phyloP scores from a whole-genome alignment of 2,888 invertebrate species.

The Orthonychiurus folsomi region DNA sequence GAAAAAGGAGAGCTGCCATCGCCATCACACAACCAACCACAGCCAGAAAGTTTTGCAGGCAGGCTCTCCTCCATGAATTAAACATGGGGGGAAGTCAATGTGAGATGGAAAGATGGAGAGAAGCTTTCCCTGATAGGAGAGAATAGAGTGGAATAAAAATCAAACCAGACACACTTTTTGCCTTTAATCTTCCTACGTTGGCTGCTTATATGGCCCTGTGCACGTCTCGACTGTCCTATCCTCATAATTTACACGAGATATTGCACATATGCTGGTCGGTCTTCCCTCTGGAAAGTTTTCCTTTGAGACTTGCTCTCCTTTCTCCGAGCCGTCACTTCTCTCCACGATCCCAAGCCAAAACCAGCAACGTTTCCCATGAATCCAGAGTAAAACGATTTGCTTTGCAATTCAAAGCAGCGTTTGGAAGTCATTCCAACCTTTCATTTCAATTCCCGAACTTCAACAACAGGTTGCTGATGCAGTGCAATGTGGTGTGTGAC shows the following conservation, averaged over 20 bases:
- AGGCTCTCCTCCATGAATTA: background rate
- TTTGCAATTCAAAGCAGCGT: no score
- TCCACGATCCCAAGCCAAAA: no score
- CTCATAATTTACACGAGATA: background rate
- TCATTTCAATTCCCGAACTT: no score
- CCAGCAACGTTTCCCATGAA: no score
- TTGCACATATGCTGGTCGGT: background rate
- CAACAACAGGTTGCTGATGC: no score
- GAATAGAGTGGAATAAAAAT: background rate
- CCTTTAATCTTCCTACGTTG: background rate
- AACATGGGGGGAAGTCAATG: background rate
- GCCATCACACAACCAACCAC: no score
- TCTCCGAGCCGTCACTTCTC: background rate
- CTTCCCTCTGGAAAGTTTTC: background rate
- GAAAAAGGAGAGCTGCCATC: no score
- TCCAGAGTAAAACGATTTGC: no score
- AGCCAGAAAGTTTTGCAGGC: no score
- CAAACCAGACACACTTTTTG: background rate
- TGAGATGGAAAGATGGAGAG: background rate
- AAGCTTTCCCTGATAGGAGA: background rate
- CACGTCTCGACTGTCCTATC: background rate
- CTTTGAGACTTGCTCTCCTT: background rate
- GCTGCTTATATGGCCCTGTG: no score
- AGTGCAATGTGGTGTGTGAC: no score
- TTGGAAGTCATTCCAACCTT: no score